phyloP scores from a whole-genome alignment of 2,113 vertebrate species.

The Muntiacus muntjak region DNA sequence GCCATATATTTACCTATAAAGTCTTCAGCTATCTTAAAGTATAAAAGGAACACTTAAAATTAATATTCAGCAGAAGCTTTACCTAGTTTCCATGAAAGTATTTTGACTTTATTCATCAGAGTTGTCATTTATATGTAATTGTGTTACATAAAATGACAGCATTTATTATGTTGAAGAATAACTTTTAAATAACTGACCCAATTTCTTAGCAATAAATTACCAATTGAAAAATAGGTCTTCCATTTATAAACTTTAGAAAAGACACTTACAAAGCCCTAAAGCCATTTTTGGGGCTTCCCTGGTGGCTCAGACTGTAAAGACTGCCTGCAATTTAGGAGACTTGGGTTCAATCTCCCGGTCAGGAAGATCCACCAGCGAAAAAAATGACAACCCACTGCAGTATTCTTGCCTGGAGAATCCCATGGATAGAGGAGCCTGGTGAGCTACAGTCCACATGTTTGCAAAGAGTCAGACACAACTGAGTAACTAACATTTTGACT shows the following conservation, averaged over 20 bases:
- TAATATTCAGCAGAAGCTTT: slow-evolving; percentile 5
- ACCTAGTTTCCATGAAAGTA: slow-evolving; percentile 35
- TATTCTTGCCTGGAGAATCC: neutral
- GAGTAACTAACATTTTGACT: neutral
- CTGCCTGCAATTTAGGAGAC: neutral
- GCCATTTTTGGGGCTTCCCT: neutral
- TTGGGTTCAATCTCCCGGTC: neutral
- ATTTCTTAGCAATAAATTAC: slow-evolving; percentile 42
- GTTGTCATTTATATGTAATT: slow-evolving; percentile 47
- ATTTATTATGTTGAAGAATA: slow-evolving; percentile 55
- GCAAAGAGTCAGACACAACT: neutral
- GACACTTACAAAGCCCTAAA: neutral
- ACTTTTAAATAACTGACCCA: slow-evolving; percentile 47
- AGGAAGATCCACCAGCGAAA: neutral
- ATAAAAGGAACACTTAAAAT: neutral
- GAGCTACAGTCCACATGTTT: neutral
- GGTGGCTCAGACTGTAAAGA: neutral
- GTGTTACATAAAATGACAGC: neutral
- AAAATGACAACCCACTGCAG: neutral
- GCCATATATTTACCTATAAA: neutral
- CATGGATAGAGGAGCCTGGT: neutral
- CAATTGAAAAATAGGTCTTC: slow-evolving; percentile 40
- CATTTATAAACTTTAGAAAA: slow-evolving; percentile 45
- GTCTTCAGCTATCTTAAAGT: neutral
- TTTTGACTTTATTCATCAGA: slow-evolving; percentile 37